Conservation (phyloP, 2,797 vertebrate genomes). For the Anguilla obscura region DNA sequence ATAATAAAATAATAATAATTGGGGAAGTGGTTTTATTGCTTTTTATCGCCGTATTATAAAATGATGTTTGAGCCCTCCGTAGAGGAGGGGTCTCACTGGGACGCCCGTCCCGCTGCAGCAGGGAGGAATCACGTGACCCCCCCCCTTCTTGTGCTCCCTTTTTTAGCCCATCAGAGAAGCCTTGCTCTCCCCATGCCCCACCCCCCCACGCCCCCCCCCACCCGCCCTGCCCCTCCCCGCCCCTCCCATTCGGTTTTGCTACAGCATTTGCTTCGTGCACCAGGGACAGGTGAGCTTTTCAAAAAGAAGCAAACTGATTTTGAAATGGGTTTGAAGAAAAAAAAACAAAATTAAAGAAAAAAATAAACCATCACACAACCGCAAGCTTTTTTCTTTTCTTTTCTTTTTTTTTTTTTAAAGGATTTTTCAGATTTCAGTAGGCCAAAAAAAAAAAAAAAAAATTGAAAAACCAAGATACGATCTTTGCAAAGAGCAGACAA, state of each 20-base stretch:
- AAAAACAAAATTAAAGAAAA: conserved; percentile 26
- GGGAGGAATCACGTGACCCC: conserved; percentile 25
- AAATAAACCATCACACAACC: conserved; percentile 37
- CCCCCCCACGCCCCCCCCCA: conserved; percentile 47
- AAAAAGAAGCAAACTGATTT: conserved; percentile 35
- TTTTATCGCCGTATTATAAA: not conserved
- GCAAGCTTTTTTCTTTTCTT: conserved; percentile 34
- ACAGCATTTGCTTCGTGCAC: conserved; percentile 73
- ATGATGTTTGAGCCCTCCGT: not conserved
- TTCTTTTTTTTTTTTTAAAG: not conserved
- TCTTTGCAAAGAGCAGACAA: conserved; percentile 53
- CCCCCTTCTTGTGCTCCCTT: conserved; percentile 11
- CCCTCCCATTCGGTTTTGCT: conserved; percentile 65
- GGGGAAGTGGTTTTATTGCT: conserved; percentile 4
- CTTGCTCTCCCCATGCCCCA: conserved; percentile 40
- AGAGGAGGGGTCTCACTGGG: conserved; percentile 4
- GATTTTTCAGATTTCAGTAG: conserved; percentile 50
- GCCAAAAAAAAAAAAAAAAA: conserved; percentile 43
- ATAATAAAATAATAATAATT: conserved; percentile 2
- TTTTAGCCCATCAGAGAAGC: conserved; percentile 44
- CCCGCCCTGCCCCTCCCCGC: not conserved
- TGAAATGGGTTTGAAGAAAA: conserved; percentile 30
- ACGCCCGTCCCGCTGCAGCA: not conserved
- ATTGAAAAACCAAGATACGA: conserved; percentile 36
- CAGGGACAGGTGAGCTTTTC: conserved; percentile 38